phyloP scores from a whole-genome alignment of 2,888 invertebrate genomes.

The Tenthredo mesomela region DNA sequence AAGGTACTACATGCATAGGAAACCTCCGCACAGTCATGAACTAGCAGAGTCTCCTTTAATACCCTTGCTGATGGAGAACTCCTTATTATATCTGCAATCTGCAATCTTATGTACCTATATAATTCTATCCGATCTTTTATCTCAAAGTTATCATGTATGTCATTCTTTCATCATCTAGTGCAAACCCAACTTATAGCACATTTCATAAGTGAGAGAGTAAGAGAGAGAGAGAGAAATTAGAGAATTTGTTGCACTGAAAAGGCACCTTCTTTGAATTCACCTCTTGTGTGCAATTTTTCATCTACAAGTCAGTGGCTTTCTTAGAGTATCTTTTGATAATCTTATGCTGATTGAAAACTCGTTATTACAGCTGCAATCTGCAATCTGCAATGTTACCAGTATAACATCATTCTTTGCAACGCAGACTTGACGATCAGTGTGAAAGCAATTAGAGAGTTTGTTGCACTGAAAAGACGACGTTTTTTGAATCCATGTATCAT shows the following conservation, averaged over 20 bases:
- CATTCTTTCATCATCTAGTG: no score
- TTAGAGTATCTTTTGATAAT: neutral
- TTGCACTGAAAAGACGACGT: no score
- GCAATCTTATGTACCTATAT: neutral
- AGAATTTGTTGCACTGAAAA: no score
- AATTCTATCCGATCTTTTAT: neutral
- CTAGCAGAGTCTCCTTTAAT: slow-evolving; percentile 18
- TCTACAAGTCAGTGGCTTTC: neutral
- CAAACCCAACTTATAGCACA: no score
- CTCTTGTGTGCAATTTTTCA: neutral
- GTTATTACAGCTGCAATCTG: neutral
- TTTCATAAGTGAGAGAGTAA: no score
- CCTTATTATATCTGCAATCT: slow-evolving; percentile 17
- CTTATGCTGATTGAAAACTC: neutral
- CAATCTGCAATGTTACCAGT: neutral
- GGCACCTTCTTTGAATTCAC: no score
- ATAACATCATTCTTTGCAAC: neutral
- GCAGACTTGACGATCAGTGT: no score
- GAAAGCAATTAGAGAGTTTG: no score
- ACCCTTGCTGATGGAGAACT: neutral
- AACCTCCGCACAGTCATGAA: neutral
- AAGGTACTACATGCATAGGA: slow-evolving; percentile 8
- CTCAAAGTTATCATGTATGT: no score
- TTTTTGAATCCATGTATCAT: neutral
- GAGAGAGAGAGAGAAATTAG: no score